Conservation (phyloP, 2,113 vertebrate genomes). For the Lynx canadensis region DNA sequence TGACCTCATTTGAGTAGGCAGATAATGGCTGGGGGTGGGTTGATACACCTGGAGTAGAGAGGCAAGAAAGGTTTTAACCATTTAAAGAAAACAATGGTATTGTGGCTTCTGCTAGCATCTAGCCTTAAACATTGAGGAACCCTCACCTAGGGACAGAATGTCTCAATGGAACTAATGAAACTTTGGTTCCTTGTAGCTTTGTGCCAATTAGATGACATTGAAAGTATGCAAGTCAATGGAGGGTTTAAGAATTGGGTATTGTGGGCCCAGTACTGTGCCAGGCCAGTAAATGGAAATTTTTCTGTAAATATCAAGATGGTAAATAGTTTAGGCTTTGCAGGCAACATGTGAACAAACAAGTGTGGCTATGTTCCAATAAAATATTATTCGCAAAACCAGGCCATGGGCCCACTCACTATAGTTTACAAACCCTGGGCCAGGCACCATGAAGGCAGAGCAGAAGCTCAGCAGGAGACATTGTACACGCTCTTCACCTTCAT, state of each 20-base stretch:
- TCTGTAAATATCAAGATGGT: background rate
- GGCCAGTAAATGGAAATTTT: background rate
- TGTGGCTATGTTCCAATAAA: background rate
- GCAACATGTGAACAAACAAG: background rate
- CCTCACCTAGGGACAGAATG: background rate
- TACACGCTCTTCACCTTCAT: background rate
- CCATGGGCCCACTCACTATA: background rate
- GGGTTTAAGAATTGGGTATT: background rate
- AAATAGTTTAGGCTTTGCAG: background rate
- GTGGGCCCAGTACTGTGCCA: background rate
- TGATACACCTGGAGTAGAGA: background rate
- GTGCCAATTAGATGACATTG: background rate
- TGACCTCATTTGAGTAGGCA: background rate
- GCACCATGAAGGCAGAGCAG: background rate
- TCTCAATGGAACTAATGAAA: background rate
- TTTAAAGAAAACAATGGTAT: background rate
- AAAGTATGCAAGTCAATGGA: background rate
- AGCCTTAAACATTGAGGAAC: background rate
- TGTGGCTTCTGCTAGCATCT: background rate
- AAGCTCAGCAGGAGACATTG: no score
- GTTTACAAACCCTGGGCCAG: background rate
- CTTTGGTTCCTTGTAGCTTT: background rate
- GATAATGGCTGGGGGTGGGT: background rate
- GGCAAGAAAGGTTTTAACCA: background rate
- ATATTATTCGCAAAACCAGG: background rate